A percentile compares a stretch with the other conserved stretches of the same genome.
Evolutionary conservation across 2,113 vertebrate genomes (phyloP).

Genomic region (Budorcas taxicolor): DNA sequence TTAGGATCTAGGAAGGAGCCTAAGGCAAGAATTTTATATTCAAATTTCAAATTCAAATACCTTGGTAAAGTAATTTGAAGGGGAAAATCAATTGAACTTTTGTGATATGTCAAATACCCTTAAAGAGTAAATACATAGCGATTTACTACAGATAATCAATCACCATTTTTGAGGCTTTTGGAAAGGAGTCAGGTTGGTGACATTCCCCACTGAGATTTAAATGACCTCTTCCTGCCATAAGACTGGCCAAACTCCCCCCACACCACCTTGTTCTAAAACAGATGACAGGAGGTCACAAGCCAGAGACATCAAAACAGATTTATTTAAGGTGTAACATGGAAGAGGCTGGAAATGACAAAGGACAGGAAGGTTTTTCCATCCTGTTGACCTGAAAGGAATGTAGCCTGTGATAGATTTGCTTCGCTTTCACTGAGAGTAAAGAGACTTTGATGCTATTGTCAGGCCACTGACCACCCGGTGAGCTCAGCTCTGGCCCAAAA

Average conservation of each 20-base stretch:
- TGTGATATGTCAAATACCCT: neutral
- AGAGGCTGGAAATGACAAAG: neutral
- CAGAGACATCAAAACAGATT: conserved; percentile 4
- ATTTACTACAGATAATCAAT: neutral
- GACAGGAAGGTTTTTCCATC: neutral
- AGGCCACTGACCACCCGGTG: neutral
- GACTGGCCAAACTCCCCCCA: neutral
- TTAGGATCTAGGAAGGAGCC: neutral
- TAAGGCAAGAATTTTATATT: neutral
- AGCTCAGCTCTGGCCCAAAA: neutral
- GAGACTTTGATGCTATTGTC: neutral
- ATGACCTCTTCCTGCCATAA: neutral
- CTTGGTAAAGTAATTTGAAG: neutral
- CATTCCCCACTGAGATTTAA: neutral
- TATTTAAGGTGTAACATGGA: neutral
- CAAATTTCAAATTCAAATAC: neutral
- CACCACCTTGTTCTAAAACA: neutral
- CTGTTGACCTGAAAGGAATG: neutral
- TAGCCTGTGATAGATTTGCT: neutral
- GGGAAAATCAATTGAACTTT: neutral
- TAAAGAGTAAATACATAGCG: neutral
- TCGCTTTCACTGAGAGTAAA: neutral
- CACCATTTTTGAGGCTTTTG: neutral
- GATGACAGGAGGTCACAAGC: neutral
- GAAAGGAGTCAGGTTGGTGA: neutral